These are phyloP conservation scores for Erpornis zantholeuca DNA, from an alignment of 2,113 vertebrate species.

Conservation along the genomic window DNA sequence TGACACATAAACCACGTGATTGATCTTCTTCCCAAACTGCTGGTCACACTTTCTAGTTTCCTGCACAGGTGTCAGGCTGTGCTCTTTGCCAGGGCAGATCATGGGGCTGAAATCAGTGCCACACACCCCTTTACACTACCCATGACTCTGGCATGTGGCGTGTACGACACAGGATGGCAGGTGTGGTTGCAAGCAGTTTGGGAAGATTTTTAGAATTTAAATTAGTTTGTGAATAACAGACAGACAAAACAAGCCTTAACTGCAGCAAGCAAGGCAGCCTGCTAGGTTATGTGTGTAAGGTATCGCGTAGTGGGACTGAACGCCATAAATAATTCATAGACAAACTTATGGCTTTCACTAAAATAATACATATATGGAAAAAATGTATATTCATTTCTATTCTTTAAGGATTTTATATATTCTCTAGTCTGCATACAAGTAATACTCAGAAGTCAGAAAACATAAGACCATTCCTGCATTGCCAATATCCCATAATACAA, in stretches of 20 bases:
- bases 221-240: neutral
- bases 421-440: neutral
- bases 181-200: neutral
- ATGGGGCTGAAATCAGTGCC: neutral
- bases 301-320: neutral
- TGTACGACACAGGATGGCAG: neutral
- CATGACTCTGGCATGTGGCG: rapidly evolving
- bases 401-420: neutral
- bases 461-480: neutral
- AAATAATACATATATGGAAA: neutral
- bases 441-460: neutral
- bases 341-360: neutral
- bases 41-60: neutral
- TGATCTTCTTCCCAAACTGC: neutral
- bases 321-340: neutral
- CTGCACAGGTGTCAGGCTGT: neutral
- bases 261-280: neutral
- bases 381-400: neutral
- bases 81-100: rapidly evolving
- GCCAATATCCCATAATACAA: neutral
- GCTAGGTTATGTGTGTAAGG: neutral
- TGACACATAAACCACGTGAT: neutral
- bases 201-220: neutral
- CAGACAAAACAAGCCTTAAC: neutral
- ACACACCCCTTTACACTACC: neutral